These are phyloP conservation scores for Engystomops pustulosus DNA, from an alignment of 2,113 vertebrate species.

Conservation along the genomic window DNA sequence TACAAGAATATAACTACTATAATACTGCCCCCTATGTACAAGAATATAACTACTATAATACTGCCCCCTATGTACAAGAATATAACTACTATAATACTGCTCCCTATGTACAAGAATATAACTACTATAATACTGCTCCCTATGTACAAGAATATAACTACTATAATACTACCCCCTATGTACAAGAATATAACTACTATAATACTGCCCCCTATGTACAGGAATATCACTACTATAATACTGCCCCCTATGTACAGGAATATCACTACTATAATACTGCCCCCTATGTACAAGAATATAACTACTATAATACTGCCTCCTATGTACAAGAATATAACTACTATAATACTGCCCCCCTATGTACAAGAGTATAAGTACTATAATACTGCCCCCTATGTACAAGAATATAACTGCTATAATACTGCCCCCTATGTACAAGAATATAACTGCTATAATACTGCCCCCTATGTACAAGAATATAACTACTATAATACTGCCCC, in stretches of 20 bases:
- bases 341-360: neutral
- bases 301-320: no score
- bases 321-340: slow-evolving; percentile 12
- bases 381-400: slow-evolving; percentile 1
- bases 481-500: slow-evolving; percentile 71
- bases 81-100: slow-evolving; percentile 50
- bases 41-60: no score
- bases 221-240: neutral
- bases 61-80: no score
- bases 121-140: slow-evolving; percentile 4
- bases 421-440: neutral
- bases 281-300: neutral
- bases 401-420: neutral
- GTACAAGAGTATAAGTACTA: neutral
- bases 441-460: slow-evolving; percentile 68
- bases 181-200: slow-evolving; percentile 10
- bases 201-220: slow-evolving; percentile 9
- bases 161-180: neutral
- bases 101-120: slow-evolving; percentile 55
- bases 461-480: slow-evolving; percentile 27
- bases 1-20: no score
- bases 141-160: slow-evolving; percentile 8
- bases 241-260: neutral
- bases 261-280: slow-evolving; percentile 8
- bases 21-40: no score